phyloP scores from a whole-genome alignment of 92 coral and sea anemone genomes.

The Zoanthus sansibaricus region DNA sequence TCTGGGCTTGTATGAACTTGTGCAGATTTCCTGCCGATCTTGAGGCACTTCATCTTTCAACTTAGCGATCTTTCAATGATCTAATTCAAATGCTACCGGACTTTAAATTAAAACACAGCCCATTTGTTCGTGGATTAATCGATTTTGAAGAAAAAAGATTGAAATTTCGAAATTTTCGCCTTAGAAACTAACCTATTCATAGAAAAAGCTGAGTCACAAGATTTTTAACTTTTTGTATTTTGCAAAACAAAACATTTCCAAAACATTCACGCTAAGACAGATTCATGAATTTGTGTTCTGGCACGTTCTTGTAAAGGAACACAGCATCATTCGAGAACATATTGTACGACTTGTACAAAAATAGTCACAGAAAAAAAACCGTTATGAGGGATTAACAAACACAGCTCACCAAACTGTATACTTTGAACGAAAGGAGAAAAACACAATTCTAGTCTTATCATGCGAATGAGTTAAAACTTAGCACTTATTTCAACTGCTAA shows the following conservation, averaged over 20 bases:
- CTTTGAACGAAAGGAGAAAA: too few species aligned
- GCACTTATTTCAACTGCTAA: too few species aligned
- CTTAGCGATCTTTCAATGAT: not conserved
- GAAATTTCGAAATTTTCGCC: not conserved
- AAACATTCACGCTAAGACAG: conserved; percentile 2
- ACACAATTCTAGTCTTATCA: too few species aligned
- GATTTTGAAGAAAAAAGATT: not conserved
- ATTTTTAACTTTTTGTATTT: not conserved
- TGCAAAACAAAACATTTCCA: not conserved
- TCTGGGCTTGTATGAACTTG: conserved; percentile 47
- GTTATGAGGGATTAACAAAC: not conserved
- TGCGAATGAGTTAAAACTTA: too few species aligned
- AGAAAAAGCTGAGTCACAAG: conserved; percentile 42
- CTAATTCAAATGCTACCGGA: not conserved
- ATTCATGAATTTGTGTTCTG: not conserved
- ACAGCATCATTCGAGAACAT: not conserved
- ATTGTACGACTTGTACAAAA: conserved; percentile 38
- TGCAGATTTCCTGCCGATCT: conserved; percentile 17
- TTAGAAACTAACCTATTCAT: not conserved
- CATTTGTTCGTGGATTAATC: not conserved
- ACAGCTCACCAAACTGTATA: not conserved
- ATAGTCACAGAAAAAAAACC: not conserved
- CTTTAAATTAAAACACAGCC: not conserved
- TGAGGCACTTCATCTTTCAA: too few species aligned
- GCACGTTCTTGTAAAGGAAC: not conserved